Evolutionary conservation across 2,797 vertebrate genomes (phyloP).

Genomic region (Diplodus puntazzo): DNA sequence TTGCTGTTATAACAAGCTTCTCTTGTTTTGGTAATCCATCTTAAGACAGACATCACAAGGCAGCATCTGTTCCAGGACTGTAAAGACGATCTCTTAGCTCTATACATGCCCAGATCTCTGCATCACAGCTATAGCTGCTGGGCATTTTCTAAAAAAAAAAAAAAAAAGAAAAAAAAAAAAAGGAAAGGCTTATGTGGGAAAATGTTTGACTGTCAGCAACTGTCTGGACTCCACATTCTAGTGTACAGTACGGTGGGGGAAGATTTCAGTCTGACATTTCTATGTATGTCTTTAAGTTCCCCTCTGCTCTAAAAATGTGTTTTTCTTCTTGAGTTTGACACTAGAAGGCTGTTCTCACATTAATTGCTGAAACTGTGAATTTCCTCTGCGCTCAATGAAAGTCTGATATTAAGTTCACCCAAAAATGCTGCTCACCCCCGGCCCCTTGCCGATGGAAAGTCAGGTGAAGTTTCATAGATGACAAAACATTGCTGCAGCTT

Average conservation of each 20-base stretch:
- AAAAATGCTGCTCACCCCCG: too few relatives aligned
- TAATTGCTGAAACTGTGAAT: too few relatives aligned
- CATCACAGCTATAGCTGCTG: slow-evolving; percentile 48
- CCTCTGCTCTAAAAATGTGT: too few relatives aligned
- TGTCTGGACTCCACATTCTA: slow-evolving; percentile 29
- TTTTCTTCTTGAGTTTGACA: too few relatives aligned
- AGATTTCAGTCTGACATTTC: slow-evolving; percentile 3
- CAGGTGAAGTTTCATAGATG: too few relatives aligned
- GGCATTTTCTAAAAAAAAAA: slow-evolving; percentile 26
- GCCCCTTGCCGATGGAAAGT: too few relatives aligned
- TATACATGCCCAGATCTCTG: slow-evolving; percentile 38
- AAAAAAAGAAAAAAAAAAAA: slow-evolving; percentile 15
- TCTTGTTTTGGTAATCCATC: slow-evolving; percentile 16
- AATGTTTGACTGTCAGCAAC: slow-evolving; percentile 65
- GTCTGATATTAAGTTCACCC: too few relatives aligned
- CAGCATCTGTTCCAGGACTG: slow-evolving; percentile 37
- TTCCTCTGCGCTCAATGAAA: too few relatives aligned
- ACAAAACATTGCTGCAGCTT: too few relatives aligned
- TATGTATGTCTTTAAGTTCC: too few relatives aligned
- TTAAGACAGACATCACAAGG: slow-evolving; percentile 50
- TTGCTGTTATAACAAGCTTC: slow-evolving; percentile 15
- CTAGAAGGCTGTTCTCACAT: too few relatives aligned
- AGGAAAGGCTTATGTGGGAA: slow-evolving; percentile 28
- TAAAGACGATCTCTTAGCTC: slow-evolving; percentile 33
- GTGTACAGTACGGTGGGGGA: background rate